Conservation (phyloP, 2,797 vertebrate species). For the Crocodylus rhombifer region DNA sequence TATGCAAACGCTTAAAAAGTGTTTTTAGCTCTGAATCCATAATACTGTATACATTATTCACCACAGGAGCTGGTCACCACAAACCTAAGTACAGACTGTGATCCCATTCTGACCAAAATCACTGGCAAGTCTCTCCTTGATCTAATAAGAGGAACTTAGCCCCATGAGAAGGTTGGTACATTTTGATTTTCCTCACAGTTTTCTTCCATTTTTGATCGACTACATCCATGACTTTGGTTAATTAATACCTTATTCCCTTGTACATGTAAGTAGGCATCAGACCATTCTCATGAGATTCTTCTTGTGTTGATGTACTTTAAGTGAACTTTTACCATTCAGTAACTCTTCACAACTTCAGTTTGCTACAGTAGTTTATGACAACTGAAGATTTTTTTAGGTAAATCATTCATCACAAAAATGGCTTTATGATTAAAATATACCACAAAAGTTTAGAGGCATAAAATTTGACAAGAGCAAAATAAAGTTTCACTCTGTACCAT, state of each 20-base stretch:
- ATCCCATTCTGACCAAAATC: neutral
- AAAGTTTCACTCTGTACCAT: neutral
- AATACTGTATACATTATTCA: neutral
- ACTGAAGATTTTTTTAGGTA: neutral
- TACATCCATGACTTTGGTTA: neutral
- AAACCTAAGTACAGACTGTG: neutral
- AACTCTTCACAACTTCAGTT: neutral
- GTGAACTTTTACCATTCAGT: neutral
- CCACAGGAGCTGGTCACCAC: neutral
- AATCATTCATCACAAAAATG: neutral
- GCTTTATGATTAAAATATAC: neutral
- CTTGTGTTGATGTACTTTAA: neutral
- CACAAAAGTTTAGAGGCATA: neutral
- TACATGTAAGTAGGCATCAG: neutral
- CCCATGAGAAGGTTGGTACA: neutral
- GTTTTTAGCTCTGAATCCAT: neutral
- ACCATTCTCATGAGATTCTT: neutral
- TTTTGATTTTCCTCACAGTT: neutral
- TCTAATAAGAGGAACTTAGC: neutral
- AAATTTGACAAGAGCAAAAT: neutral
- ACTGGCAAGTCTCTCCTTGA: neutral
- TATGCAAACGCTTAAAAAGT: neutral
- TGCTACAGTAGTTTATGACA: neutral
- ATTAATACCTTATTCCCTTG: neutral
- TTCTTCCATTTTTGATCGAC: neutral